Base-by-base conservation (phyloP, 2,113 vertebrate species). In the Tupaia chinensis region DNA sequence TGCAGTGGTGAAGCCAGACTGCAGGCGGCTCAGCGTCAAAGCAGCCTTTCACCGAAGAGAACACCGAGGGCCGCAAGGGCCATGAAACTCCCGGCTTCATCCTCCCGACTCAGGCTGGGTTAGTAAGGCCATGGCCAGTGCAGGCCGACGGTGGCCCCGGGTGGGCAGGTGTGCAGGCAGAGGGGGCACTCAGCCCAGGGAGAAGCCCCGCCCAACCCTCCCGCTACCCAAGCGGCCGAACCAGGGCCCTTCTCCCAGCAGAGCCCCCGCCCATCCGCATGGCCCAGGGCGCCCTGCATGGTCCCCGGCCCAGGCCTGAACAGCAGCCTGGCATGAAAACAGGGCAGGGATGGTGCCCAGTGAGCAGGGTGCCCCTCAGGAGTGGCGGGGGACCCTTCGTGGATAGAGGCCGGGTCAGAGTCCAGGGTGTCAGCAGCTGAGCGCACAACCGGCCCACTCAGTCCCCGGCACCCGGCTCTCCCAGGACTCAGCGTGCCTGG, bases 41-140 rank as follows among this genome's bases (percentile, higher is more conserved):
- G 44, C 61, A 60, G 14, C 61, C 2, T 0, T 65, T 65, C 8
- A 9, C 4, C 12, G 78, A n/a, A 0, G 3, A 76, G 79, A 11
- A n/a, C 29, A 9, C 65, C 1, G 9, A 60, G 44, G 23, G 15
- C 61, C 80, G 6, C 73, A 1, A 74, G 9, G 2, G 22, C 7
- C 53, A 44, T 1, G 5, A 32, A 0, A 25, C 15, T 7, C 16
- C 19, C 0, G 7, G 7, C 56, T 44, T 17, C 15, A 1, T 5
- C 34, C 34, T 63, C 69, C 69, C 27, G 13, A 7, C 9, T 9
- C 20, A 5, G 16, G 3, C 84, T 1, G 53, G 10, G 88, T 27
- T 12, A 20, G 12, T 16, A 22, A 86, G 84, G 44, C 44, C 44
- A 5, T 44, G 44, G 44, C 44, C 44, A 44, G 44, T 44, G 44